phyloP scores from a whole-genome alignment of 2,797 vertebrate species.

The Pristis pectinata region DNA sequence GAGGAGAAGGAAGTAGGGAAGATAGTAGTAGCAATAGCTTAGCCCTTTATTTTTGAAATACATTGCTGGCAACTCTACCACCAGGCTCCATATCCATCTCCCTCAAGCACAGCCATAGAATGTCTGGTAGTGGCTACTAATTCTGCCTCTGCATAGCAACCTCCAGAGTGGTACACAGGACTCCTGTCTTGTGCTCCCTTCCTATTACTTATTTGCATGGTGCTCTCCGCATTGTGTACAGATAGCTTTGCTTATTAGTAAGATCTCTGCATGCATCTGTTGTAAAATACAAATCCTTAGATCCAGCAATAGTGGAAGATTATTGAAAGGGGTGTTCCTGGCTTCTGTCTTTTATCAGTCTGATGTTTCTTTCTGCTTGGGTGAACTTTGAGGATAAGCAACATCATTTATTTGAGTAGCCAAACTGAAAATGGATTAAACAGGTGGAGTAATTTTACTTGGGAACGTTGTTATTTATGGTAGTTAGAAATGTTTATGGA shows the following conservation, averaged over 20 bases:
- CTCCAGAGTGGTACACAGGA: neutral
- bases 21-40: too few relatives aligned
- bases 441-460: neutral
- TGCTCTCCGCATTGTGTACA: neutral
- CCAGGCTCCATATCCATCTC: neutral
- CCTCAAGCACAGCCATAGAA: neutral
- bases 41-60: too few relatives aligned
- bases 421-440: neutral
- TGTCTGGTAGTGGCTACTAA: neutral
- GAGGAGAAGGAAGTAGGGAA: too few relatives aligned
- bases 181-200: neutral
- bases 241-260: neutral
- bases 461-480: neutral
- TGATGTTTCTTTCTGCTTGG: neutral
- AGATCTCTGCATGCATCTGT: neutral
- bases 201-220: neutral
- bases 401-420: neutral
- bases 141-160: neutral
- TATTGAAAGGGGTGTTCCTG: too few relatives aligned
- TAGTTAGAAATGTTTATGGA: neutral
- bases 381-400: neutral
- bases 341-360: neutral
- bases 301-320: neutral
- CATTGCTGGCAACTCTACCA: too few relatives aligned
- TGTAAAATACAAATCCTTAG: neutral